These are phyloP conservation scores for Sarcophaga subvicina DNA, from an alignment of 2,888 invertebrate species.

Conservation along the genomic window DNA sequence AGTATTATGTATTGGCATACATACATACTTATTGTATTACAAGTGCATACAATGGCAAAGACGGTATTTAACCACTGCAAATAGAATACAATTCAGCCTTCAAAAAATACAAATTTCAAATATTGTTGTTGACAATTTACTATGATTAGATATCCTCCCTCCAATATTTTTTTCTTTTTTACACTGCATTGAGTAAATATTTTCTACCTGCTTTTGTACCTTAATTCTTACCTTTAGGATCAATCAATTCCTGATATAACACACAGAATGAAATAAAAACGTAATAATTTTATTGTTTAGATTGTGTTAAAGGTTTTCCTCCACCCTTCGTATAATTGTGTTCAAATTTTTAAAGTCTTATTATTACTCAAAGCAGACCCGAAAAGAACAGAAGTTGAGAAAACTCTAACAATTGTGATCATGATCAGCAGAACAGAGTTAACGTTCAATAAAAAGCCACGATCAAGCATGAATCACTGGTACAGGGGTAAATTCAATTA, in stretches of 20 bases:
- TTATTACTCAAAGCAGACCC: slow-evolving; percentile 2
- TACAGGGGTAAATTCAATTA: no score
- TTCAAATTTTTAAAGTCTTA: slow-evolving; percentile 33
- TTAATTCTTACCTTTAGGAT: slow-evolving; percentile 11
- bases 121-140: slow-evolving; percentile 31
- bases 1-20: no score
- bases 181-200: slow-evolving; percentile 4
- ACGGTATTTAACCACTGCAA: no score
- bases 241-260: slow-evolving; percentile 38
- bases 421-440: neutral
- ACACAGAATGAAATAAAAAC: slow-evolving; percentile 3
- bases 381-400: neutral
- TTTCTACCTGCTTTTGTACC: slow-evolving; percentile 52
- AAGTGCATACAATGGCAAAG: no score
- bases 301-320: neutral
- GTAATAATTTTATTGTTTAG: slow-evolving; percentile 12
- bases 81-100: no score
- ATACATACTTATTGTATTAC: no score
- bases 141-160: slow-evolving; percentile 4
- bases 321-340: slow-evolving; percentile 35
- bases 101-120: no score
- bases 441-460: slow-evolving; percentile 21
- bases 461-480: neutral
- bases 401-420: neutral
- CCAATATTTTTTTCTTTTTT: neutral